Evolutionary conservation across 2,888 invertebrate species (phyloP).

Genomic region (Byasa hedistus): DNA sequence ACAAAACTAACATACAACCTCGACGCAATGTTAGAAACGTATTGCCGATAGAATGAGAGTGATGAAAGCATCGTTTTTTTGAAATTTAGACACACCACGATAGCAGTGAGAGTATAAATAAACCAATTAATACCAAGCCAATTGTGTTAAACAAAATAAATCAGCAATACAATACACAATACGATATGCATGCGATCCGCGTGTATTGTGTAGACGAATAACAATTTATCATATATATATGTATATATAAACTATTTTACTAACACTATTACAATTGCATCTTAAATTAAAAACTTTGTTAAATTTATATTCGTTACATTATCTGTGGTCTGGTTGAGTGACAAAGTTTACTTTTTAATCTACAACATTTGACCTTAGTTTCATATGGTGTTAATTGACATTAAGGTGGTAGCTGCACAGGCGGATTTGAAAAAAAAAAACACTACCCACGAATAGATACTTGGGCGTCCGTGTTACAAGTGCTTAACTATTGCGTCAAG

Average conservation of each 20-base stretch:
- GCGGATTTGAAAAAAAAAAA: too few species aligned
- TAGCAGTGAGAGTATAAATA: constrained; percentile 41
- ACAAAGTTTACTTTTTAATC: too few species aligned
- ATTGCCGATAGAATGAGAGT: constrained; percentile 69
- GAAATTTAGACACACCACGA: constrained; percentile 54
- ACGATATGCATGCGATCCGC: constrained; percentile 44
- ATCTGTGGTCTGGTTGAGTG: too few species aligned
- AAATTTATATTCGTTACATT: too few species aligned
- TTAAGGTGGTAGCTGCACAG: too few species aligned
- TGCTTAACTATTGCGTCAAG: too few species aligned
- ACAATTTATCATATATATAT: constrained; percentile 19
- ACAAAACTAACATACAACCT: constrained; percentile 38
- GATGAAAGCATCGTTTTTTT: constrained; percentile 51
- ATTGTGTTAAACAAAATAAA: constrained; percentile 52
- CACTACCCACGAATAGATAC: too few species aligned
- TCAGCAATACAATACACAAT: constrained; percentile 64
- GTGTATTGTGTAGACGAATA: constrained; percentile 30
- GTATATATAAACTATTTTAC: background rate
- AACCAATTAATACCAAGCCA: constrained; percentile 55
- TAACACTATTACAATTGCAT: constrained; percentile 6
- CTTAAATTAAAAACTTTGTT: constrained; percentile 13
- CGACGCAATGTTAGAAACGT: constrained; percentile 55
- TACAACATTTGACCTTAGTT: too few species aligned
- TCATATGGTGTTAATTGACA: too few species aligned
- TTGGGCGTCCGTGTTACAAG: too few species aligned